Base-by-base conservation (phyloP, 2,888 invertebrate species). In the Nemapogon koenigi region DNA sequence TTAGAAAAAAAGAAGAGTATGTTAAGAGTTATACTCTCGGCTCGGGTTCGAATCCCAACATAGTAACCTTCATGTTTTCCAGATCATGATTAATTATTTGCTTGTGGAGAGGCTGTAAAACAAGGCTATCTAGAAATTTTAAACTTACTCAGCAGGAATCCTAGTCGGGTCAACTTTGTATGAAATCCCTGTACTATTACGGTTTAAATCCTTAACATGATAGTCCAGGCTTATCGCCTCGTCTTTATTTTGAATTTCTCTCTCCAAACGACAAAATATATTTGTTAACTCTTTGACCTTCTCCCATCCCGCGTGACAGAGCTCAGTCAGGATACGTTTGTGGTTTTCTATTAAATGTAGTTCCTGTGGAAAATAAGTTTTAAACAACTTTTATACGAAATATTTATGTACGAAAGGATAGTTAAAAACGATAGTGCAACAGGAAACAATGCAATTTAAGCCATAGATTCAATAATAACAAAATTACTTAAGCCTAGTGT, bases 101-200 rank as follows among this genome's bases (percentile, higher is more conserved):
- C 28, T 28, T 28, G 11, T 28, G 28, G 28, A 28, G 7, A n/a
- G 6, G 11, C n/a, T n/a, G n/a, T n/a, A n/a, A n/a, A n/a, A n/a
- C n/a, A n/a, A n/a, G n/a, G n/a, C n/a, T n/a, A n/a, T n/a, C n/a
- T n/a, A 28, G 6, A 28, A n/a, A 28, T 8, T 3, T 32, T 30
- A n/a, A 19, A 54, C 68, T 62, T 50, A 88, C 90, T 85, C 83
- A 48, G 83, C 86, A 1, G 90, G 88, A 43, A 88, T 83, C 44
- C 90, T 82, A 1, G 89, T 81, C 0, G 93, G 85, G 59, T 94
- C 89, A 3, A 90, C 83, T 63, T 95, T 93, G 61, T 85, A 92
- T 28, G 89, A 89, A 43, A 94, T 90, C 55, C 87, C 86, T 0
- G 90, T 82, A 37, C 91, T 88, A 42, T 87, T 83, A 47, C 89